Evolutionary conservation across 2,888 invertebrate species (phyloP).

Genomic region (Drosophila ustulata): DNA sequence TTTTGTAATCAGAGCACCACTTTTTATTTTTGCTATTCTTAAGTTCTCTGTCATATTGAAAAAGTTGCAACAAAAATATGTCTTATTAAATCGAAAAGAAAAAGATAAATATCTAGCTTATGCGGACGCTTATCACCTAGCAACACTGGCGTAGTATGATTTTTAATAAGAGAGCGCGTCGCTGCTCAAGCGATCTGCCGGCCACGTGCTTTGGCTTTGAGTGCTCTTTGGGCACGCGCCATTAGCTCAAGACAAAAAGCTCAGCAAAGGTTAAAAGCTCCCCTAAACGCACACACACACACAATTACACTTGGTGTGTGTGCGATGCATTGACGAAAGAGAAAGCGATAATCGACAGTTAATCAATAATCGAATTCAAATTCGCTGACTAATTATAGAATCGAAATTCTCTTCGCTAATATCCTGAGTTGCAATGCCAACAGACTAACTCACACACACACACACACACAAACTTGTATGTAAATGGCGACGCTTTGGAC

Average conservation of each 20-base stretch:
- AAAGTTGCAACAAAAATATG: too few relatives aligned
- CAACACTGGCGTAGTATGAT: background rate
- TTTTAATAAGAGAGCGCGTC: background rate
- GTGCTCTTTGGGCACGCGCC: background rate
- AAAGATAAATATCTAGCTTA: too few relatives aligned
- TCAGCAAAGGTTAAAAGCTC: background rate
- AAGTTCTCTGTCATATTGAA: too few relatives aligned
- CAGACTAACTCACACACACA: conserved; percentile 18
- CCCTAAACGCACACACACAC: background rate
- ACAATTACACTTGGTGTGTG: background rate
- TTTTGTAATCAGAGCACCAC: too few relatives aligned
- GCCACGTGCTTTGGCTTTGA: conserved; percentile 7
- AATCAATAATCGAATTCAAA: background rate
- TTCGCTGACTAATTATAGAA: background rate
- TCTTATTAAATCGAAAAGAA: too few relatives aligned
- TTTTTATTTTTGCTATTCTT: too few relatives aligned
- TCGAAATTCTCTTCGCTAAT: background rate
- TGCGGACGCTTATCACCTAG: too few relatives aligned
- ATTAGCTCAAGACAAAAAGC: conserved; percentile 15
- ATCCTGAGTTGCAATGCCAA: conserved; percentile 31
- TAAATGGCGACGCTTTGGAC: conserved; percentile 41
- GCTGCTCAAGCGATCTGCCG: background rate
- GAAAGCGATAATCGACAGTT: background rate
- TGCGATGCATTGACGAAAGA: background rate
- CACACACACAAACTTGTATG: conserved; percentile 14